phyloP scores from a whole-genome alignment of 2,888 invertebrate genomes.

The Zhuqinia jingwanae region DNA sequence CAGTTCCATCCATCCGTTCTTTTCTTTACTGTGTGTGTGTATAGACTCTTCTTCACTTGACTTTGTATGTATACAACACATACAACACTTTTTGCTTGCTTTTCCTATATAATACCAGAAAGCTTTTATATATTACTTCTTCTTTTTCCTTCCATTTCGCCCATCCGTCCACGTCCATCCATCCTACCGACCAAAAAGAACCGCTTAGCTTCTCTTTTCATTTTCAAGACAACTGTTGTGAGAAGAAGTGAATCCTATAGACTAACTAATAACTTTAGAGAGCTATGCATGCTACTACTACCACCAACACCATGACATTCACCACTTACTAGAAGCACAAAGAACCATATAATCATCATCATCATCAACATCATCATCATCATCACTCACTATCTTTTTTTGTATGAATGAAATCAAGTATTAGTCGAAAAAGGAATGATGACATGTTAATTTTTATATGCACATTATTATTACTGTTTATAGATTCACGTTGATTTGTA shows the following conservation, averaged over 20 bases:
- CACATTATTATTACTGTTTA: slow-evolving; percentile 14
- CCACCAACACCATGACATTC: background rate
- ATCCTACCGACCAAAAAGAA: slow-evolving; percentile 49
- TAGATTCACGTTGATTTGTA: background rate
- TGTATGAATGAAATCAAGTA: slow-evolving; percentile 40
- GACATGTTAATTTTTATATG: slow-evolving; percentile 38
- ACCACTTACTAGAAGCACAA: background rate
- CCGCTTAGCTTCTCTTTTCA: slow-evolving; percentile 29
- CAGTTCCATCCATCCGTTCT: slow-evolving; percentile 62
- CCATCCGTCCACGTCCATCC: too few species aligned
- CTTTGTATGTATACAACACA: background rate
- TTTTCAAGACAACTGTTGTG: slow-evolving; percentile 50
- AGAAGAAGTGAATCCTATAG: slow-evolving; percentile 31
- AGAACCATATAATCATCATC: too few species aligned
- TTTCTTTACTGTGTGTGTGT: slow-evolving; percentile 10
- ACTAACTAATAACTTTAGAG: slow-evolving; percentile 36
- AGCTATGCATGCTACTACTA: slow-evolving; percentile 19
- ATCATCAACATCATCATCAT: slow-evolving; percentile 33
- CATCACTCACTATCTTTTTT: slow-evolving; percentile 17
- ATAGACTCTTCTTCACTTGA: slow-evolving; percentile 4
- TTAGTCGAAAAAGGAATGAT: slow-evolving; percentile 21
- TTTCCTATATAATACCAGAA: slow-evolving; percentile 36
- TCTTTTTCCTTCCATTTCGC: slow-evolving; percentile 31
- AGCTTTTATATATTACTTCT: too few species aligned
- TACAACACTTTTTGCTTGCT: slow-evolving; percentile 10